phyloP scores from a whole-genome alignment of 2,888 invertebrate genomes.

The Chrysolina oricalcia region DNA sequence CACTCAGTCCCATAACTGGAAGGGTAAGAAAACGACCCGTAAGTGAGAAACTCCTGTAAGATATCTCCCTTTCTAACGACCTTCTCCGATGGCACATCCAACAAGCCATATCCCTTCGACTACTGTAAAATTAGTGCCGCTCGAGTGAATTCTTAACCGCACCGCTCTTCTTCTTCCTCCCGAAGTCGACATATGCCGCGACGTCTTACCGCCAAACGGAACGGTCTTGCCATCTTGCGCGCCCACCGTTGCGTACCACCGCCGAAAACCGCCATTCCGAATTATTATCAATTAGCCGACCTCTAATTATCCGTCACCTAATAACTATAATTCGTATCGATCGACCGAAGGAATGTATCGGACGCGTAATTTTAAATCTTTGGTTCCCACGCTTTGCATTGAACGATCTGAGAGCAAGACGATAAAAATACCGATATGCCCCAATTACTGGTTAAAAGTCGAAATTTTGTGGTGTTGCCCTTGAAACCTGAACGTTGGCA shows the following conservation, averaged over 20 bases:
- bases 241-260: neutral
- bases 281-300: neutral
- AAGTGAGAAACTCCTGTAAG: neutral
- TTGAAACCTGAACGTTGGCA: neutral
- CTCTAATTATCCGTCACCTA: constrained; percentile 2
- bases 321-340: constrained; percentile 12
- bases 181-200: constrained; percentile 35
- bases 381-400: constrained; percentile 15
- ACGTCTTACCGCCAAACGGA: constrained; percentile 48
- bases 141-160: constrained; percentile 4
- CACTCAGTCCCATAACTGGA: too few relatives aligned
- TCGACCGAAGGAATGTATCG: constrained; percentile 12
- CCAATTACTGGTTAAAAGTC: neutral
- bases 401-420: neutral
- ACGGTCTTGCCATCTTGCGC: constrained; percentile 48
- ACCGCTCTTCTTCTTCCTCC: constrained; percentile 16
- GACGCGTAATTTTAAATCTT: constrained; percentile 8
- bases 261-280: constrained; percentile 12
- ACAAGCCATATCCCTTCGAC: constrained; percentile 7
- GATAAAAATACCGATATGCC: constrained; percentile 5
- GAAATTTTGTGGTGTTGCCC: neutral
- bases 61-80: constrained; percentile 12
- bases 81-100: neutral
- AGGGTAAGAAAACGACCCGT: neutral
- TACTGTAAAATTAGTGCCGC: constrained; percentile 29